These are phyloP conservation scores for Diplogasteroides magnus DNA, from an alignment of 1,140 invertebrate species.

Conservation along the genomic window DNA sequence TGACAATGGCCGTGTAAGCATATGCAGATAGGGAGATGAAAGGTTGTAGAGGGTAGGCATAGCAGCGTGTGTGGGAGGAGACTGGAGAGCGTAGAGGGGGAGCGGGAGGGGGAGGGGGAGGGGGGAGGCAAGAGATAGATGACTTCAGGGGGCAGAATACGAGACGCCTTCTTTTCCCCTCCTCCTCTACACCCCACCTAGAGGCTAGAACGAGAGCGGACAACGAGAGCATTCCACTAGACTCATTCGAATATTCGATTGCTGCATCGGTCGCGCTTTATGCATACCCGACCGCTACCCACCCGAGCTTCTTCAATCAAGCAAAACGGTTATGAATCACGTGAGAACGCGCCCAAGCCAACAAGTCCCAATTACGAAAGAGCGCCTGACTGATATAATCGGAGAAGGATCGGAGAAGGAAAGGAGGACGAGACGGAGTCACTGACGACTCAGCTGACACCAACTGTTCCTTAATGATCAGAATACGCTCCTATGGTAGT, in stretches of 20 bases:
- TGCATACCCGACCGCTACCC: no score
- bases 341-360: no score
- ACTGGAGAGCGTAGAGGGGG: neutral
- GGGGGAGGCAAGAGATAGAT: neutral
- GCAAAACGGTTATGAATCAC: no score
- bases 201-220: neutral
- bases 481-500: no score
- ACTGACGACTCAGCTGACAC: no score
- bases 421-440: no score
- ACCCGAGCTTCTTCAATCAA: no score
- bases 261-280: neutral
- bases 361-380: no score
- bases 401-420: no score
- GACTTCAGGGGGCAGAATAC: neutral
- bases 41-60: neutral
- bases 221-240: neutral
- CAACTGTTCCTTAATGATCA: no score
- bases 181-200: neutral
- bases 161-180: neutral
- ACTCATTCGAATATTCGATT: neutral
- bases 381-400: no score
- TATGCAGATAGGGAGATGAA: neutral
- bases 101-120: neutral
- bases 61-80: neutral
- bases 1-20: no score